Conservation (phyloP, 2,113 vertebrate genomes). For the Chunga burmeisteri region DNA sequence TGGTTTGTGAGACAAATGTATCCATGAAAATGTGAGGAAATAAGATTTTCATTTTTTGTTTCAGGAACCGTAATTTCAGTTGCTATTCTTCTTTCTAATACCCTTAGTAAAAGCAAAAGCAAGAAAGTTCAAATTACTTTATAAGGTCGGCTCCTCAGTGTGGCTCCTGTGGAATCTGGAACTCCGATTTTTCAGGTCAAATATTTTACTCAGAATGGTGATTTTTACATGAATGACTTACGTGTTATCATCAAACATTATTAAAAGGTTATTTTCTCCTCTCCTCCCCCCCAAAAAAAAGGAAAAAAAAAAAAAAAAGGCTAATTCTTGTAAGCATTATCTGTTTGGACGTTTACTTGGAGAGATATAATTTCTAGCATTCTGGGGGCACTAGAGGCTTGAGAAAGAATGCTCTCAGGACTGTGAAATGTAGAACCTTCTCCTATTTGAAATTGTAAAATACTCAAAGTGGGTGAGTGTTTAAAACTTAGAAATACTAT, state of each 20-base stretch:
- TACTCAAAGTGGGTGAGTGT: not conserved
- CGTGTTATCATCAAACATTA: not conserved
- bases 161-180: not conserved
- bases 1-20: not conserved
- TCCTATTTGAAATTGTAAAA: not conserved
- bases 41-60: not conserved
- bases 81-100: not conserved
- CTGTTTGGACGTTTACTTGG: not conserved
- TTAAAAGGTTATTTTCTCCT: not conserved
- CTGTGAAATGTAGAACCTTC: not conserved
- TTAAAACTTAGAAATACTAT: not conserved
- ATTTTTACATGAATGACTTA: not conserved
- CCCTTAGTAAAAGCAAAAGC: not conserved
- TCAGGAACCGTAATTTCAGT: not conserved
- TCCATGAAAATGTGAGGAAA: not conserved
- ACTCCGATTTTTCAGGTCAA: not conserved
- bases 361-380: not conserved
- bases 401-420: not conserved
- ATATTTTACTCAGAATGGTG: not conserved
- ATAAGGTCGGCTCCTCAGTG: not conserved
- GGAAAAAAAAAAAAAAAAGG: not conserved
- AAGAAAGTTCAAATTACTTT: not conserved
- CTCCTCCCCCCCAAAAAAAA: fast-evolving
- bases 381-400: not conserved
- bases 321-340: not conserved